Conservation (phyloP, 2,113 vertebrate genomes). For the Chelonoidis abingdonii region DNA sequence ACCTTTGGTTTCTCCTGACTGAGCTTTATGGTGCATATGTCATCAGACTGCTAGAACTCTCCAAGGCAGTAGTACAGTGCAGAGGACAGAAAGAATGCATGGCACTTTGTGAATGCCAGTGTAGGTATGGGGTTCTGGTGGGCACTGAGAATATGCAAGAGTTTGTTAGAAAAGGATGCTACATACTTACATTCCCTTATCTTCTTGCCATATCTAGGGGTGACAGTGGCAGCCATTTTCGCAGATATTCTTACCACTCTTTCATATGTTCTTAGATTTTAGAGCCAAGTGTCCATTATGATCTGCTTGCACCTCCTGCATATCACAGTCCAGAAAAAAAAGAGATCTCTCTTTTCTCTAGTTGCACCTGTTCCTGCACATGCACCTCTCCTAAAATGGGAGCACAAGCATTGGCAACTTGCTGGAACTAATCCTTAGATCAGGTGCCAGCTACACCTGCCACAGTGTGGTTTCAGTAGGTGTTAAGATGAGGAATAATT, state of each 20-base stretch:
- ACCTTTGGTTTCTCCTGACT: neutral
- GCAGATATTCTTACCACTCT: neutral
- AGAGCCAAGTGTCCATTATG: neutral
- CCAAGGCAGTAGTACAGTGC: neutral
- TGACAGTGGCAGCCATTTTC: neutral
- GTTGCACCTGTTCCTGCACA: neutral
- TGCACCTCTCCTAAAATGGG: neutral
- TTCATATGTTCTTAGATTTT: neutral
- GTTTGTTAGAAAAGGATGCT: neutral
- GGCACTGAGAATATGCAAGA: neutral
- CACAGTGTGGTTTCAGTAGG: neutral
- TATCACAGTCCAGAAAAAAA: neutral
- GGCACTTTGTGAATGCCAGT: neutral
- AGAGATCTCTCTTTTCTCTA: neutral
- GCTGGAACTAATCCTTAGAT: neutral
- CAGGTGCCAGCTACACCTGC: neutral
- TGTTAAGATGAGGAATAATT: neutral
- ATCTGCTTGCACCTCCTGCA: neutral
- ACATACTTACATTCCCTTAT: neutral
- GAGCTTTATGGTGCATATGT: neutral
- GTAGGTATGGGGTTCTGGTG: neutral
- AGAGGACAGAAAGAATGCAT: neutral
- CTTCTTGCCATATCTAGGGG: neutral
- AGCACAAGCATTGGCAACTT: neutral
- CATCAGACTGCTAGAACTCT: neutral